Base-by-base conservation (phyloP, 1,140 invertebrate genomes). In the Lasioglossum albipes region DNA sequence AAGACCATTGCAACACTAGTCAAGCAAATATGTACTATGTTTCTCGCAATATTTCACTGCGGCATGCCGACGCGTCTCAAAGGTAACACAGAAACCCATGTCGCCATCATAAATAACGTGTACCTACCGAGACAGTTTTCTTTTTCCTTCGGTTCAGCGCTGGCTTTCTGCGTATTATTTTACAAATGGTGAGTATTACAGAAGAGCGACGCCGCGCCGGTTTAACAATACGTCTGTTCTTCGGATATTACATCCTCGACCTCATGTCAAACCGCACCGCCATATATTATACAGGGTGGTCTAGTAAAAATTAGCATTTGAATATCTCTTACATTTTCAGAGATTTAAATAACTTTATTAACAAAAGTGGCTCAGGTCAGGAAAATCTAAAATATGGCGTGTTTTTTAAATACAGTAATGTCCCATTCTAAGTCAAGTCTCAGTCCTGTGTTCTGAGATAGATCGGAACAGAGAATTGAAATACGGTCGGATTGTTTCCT, bases 171-270 rank as follows among this genome's bases (percentile, higher is more conserved):
- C 18, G 9, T 20, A 45, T 66, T 66, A 66, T 52, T 70, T 54
- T 54, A 54, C 27, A 52, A 45, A 13, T 49, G 49, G 20, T 16
- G 9, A 18, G 18, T 57, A 73, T 73, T 64, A 65, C n/a, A 42
- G 31, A 16, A 2, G n/a, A 65, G 36, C 52, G 54, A 27, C 16
- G 18, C 18, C 45, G 61, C 31, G 65, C 57, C 36, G 45, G 22
- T 79, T 79, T 54, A 79, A 79, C 78, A 75, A 41, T 59, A 64
- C 64, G 72, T 68, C 41, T 67, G 64, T 67, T 75, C 64, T 49
- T 80, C 42, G 61, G 72, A 59, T 75, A 80, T 75, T 79, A 45
- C 64, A 52, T 68, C 49, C 72, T 41, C 68, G 27, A 61, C 41
- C 62, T 59, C 52, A 52, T 75, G 64, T 36, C 71, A 61, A 80